Evolutionary conservation across 2,888 invertebrate genomes (phyloP).

Genomic region (Chalcosyrphus nemorum): DNA sequence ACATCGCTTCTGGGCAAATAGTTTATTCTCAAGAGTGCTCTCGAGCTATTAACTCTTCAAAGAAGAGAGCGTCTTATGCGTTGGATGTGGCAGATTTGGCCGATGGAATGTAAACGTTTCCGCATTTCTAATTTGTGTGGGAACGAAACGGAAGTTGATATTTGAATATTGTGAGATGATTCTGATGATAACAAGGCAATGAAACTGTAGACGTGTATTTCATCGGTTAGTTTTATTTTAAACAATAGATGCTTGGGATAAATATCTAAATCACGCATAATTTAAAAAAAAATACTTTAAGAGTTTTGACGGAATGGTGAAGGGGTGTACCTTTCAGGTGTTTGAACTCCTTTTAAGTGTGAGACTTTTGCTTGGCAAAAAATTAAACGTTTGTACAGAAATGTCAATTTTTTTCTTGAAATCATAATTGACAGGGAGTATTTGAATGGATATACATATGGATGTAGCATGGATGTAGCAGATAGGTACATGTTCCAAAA

Average conservation of each 20-base stretch:
- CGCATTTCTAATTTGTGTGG: conserved; percentile 53
- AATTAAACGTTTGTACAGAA: too few species aligned
- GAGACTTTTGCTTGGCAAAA: too few species aligned
- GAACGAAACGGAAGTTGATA: conserved; percentile 28
- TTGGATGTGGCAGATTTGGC: neutral
- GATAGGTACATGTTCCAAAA: too few species aligned
- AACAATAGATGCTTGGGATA: neutral
- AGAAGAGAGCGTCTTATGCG: neutral
- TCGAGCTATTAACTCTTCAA: conserved; percentile 2
- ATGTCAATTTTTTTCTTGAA: too few species aligned
- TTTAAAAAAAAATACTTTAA: too few species aligned
- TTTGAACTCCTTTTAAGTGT: too few species aligned
- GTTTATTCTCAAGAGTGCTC: conserved; percentile 29
- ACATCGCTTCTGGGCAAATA: conserved; percentile 33
- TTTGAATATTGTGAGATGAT: neutral
- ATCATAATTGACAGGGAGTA: too few species aligned
- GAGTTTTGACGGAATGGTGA: too few species aligned
- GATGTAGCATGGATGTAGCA: too few species aligned
- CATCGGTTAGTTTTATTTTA: neutral
- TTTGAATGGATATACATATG: too few species aligned
- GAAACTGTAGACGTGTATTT: neutral
- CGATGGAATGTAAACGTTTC: conserved; percentile 30
- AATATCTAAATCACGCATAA: neutral
- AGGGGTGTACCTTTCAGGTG: too few species aligned
- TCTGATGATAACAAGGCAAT: neutral